Evolutionary conservation across 2,113 vertebrate genomes (phyloP), one percentile per base, ranked within the genome.

Genomic region (Oophaga pumilio): DNA sequence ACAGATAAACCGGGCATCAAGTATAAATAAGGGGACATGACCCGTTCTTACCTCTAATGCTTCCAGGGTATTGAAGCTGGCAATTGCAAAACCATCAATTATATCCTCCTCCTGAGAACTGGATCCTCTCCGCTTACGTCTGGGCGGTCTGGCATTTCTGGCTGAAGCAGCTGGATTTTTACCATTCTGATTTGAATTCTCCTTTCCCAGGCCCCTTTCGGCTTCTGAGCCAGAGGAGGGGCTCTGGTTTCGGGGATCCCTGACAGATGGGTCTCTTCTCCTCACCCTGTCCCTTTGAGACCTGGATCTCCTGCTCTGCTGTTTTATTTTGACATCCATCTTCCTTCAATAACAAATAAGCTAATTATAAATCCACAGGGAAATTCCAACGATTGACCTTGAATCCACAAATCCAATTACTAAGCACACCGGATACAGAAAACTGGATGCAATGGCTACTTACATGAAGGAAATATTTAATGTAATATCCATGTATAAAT

Each of bases 41-140:
- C 90, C 89, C 89, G 10, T 56, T 73, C 92, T 93, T 93, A 99
- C 97, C 97, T 98, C 96, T 91, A 99, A 93, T 91, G 96, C 95
- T 91, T 97, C 97, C 94, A 98, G 93, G 90, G 96, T 97, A 93
- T 93, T 95, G 95, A 98, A 98, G 89, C 97, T 98, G 94, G 96
- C 91, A 56, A 99, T 98, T 89, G 97, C 96, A 94, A 99, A 98
- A 90, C 97, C 97, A 95, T 99, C 97, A 93, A 99, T 97, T 92
- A 99, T 95, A 90, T 98, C 97, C 94, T 98, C 97, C 91, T 98
- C 97, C 92, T 97, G 97, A 66, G 97, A 97, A 92, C 97, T 96
- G 89, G 97, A 98, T 94, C 97, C 97, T 60, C 96, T 94, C 93
- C 97, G 95, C 90, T 96, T 96, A 90, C 96, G 93, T 88, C 97